Evolutionary conservation across 2,888 invertebrate species (phyloP).

Genomic region (Caradrina clavipalpis): DNA sequence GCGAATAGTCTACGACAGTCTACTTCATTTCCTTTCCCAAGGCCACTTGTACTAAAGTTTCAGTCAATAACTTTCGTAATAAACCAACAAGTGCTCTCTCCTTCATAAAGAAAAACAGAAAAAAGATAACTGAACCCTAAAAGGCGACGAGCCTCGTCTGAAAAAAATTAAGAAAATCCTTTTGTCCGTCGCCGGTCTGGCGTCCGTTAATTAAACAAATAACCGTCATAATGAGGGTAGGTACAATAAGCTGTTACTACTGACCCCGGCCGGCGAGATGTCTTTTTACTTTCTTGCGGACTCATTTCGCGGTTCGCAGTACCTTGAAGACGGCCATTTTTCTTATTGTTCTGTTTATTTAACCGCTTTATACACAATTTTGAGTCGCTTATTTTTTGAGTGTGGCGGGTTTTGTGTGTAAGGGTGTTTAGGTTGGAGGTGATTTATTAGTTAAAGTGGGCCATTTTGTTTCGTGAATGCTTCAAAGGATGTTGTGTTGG

Average conservation of each 20-base stretch:
- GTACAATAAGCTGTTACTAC: slow-evolving; percentile 69
- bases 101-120: slow-evolving; percentile 39
- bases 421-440: slow-evolving; percentile 25
- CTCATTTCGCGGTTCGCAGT: slow-evolving; percentile 42
- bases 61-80: slow-evolving; percentile 6
- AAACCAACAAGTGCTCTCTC: neutral
- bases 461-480: slow-evolving; percentile 27
- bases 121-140: slow-evolving; percentile 26
- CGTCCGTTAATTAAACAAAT: slow-evolving; percentile 79
- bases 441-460: slow-evolving; percentile 44
- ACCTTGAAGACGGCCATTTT: slow-evolving; percentile 23
- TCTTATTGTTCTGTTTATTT: slow-evolving; percentile 52
- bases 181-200: slow-evolving; percentile 71
- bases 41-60: neutral
- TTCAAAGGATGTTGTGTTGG: neutral
- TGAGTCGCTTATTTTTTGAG: slow-evolving; percentile 36
- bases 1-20: neutral
- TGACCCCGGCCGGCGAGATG: slow-evolving; percentile 56
- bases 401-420: slow-evolving; percentile 9
- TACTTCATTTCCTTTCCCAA: neutral
- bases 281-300: slow-evolving; percentile 55
- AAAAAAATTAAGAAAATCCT: slow-evolving; percentile 66
- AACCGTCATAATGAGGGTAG: slow-evolving; percentile 75
- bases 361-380: slow-evolving; percentile 48
- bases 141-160: slow-evolving; percentile 35